Percentiles rank a stretch among this genome's conserved stretches.
phyloP scores from a whole-genome alignment of 2,797 vertebrate species.

The Anas acuta region DNA sequence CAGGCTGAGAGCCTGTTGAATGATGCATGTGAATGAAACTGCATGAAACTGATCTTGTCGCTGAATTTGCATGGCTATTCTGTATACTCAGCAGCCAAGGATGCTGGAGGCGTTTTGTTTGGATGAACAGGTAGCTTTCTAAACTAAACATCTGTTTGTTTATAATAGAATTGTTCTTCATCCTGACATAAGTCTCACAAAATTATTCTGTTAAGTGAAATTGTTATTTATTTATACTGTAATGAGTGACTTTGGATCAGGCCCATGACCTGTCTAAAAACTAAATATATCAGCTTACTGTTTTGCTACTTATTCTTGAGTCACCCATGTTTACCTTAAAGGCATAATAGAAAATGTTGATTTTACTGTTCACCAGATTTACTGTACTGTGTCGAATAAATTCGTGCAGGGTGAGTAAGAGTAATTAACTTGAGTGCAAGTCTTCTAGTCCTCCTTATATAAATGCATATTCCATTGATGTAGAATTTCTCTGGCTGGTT shows the following conservation, averaged over 20 bases:
- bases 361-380: not conserved
- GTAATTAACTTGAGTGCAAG: not conserved
- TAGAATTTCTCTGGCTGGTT: not conserved
- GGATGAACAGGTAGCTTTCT: constrained; percentile 20
- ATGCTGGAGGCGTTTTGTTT: constrained; percentile 35
- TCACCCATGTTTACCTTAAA: not conserved
- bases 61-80: constrained; percentile 49
- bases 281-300: not conserved
- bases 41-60: constrained; percentile 61
- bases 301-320: not conserved
- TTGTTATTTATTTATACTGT: not conserved
- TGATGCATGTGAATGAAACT: constrained; percentile 76
- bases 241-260: not conserved
- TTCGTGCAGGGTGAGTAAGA: not conserved
- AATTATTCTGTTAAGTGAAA: not conserved
- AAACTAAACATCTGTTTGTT: not conserved
- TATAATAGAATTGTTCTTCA: not conserved
- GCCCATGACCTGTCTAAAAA: not conserved
- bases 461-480: not conserved
- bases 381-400: not conserved
- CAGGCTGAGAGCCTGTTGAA: constrained; percentile 73
- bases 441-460: not conserved
- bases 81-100: not conserved
- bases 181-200: not conserved
- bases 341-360: not conserved